Base-by-base conservation (phyloP, 2,797 vertebrate genomes). In the Limosa lapponica region DNA sequence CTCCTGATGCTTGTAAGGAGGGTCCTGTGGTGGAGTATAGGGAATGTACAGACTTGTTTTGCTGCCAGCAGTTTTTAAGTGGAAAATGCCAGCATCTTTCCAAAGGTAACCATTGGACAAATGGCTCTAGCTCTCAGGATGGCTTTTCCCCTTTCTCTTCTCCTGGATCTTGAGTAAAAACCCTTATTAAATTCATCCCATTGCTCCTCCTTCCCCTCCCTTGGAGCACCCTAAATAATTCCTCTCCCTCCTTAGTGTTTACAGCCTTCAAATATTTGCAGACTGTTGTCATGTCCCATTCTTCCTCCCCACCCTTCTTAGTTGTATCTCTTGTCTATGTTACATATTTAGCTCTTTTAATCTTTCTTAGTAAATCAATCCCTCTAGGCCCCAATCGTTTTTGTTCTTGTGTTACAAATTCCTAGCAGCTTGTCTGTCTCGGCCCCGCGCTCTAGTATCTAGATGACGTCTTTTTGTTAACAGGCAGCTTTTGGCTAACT, bases 301-400 rank as follows among this genome's bases (percentile, higher is more conserved):
- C 90, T 94, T 94, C 74, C 28, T 96, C 95, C 79, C 93, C 90
- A 90, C 92, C 92, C 92, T 94, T 90, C 78, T 95, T 93, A 80
- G 90, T 95, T 94, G 67, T 89, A 95, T 94, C 94, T 96, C 90
- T 92, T 89, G 90, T 90, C 93, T 94, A 8, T 67, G 83, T 84
- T 94, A 94, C 93, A 71, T 93, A 96, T 96, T 93, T 97, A 96
- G 96, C 74, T 96, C 90, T 96, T 96, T 95, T 95, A 96, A 96
- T 96, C 93, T 96, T 96, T 64, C 93, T 87, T 85, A 73, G 90
- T 96, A 93, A 92, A 95, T 96, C 92, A 88, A 62, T 94, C 91
- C 92, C 82, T 89, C 74, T 80, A 95, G 92, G 91, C 89, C 85
- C 32, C 0, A 1, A 86, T 90, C 3, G 0, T 73, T 87, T 93